A percentile compares a stretch with the other conserved stretches of the same genome.
phyloP scores from a whole-genome alignment of 2,888 invertebrate species.

The Aleiodes testaceus region DNA sequence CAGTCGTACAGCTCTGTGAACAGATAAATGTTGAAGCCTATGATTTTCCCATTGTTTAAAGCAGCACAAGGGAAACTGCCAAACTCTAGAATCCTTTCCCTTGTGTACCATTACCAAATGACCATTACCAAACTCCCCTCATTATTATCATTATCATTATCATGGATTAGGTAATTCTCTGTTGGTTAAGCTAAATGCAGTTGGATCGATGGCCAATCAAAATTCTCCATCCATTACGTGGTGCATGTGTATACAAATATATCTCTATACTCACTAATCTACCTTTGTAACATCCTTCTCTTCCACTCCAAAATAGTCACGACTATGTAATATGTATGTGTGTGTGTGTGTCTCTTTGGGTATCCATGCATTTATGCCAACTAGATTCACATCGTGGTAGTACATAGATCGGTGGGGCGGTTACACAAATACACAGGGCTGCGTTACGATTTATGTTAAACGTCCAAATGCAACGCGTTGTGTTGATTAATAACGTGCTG shows the following conservation, averaged over 20 bases:
- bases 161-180: not conserved
- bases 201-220: slow-evolving; percentile 23
- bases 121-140: slow-evolving; percentile 3
- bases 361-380: slow-evolving; percentile 40
- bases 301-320: slow-evolving; percentile 17
- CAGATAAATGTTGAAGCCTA: too few relatives aligned
- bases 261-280: slow-evolving; percentile 15
- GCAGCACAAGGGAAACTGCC: too few relatives aligned
- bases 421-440: slow-evolving; percentile 39
- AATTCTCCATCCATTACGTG: slow-evolving; percentile 15
- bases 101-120: not conserved
- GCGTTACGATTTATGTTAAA: slow-evolving; percentile 46
- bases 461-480: slow-evolving; percentile 43
- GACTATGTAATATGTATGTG: slow-evolving; percentile 26
- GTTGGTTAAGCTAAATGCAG: not conserved
- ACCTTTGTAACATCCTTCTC: slow-evolving; percentile 28
- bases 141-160: slow-evolving; percentile 44
- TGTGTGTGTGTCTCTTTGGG: not conserved
- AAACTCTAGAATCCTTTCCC: too few relatives aligned
- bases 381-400: slow-evolving; percentile 32
- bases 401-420: slow-evolving; percentile 37
- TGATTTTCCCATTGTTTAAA: too few relatives aligned
- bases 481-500: slow-evolving; percentile 47
- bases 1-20: slow-evolving; percentile 80
- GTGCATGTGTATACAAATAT: not conserved